Evolutionary conservation across 35 echinoderm and acorn worm species (phyloP), one percentile per base, ranked within the genome.

Genomic region (Lytechinus pictus): DNA sequence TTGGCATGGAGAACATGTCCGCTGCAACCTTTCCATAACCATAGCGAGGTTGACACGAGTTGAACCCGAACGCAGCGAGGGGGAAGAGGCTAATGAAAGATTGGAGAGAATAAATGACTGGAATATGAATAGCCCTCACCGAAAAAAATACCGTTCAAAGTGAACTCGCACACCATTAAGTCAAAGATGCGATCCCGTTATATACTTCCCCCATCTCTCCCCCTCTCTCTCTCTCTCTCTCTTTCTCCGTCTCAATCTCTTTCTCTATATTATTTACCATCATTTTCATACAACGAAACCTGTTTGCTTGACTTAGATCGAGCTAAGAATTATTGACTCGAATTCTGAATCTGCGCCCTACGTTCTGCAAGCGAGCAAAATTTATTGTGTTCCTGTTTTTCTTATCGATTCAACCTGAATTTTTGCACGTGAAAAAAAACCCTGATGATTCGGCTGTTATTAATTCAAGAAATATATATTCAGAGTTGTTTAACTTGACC

Each of bases 11-110:
- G n/a, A 90, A 44, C 88, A 90, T 33, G 88, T 90, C 28, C 88
- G 88, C 27, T 4, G 88, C 28, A 90, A 90, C 14, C 13, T 88
- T 90, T 90, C 52, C 88, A 12, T 52, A 10, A 12, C 88, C 88
- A 44, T 13, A 12, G 10, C 5, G 29, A 52, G 28, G 29, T 90
- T 90, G 88, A 90, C 88, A 90, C 88, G 88, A 90, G 29, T 28
- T 90, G 88, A 90, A 90, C 88, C 29, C 10, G 28, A 54, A 90
- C 29, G 52, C 88, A 54, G 88, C 88, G 88, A 90, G 88, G 88
- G 88, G 88, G 88, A 54, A 52, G 16, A 54, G 29, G 88, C 88
- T 90, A 90, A 90, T 90, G 88, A 90, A 90, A 90, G 88, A 90
- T 90, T 90, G 88, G 52, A 51, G 29, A 51, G 52, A 54, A 90